Base-by-base conservation (phyloP, 2,113 vertebrate genomes). In the Ammospiza caudacuta region DNA sequence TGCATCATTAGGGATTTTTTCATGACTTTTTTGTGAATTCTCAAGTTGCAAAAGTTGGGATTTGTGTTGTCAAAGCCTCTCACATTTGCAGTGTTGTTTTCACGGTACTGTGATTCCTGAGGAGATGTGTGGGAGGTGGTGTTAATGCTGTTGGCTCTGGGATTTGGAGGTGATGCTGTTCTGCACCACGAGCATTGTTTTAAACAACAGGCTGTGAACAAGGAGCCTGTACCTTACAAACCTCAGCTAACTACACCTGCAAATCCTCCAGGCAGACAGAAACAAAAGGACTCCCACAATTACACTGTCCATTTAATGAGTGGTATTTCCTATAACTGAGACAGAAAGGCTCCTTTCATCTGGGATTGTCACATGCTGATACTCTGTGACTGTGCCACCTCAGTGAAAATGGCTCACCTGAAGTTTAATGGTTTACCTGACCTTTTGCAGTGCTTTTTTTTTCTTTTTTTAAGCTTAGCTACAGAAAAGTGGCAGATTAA, bases 301-400 rank as follows among this genome's bases (percentile, higher is more conserved):
- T 6, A 20, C 1, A 2, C 21, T 0, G 0, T 55, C 63, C 15
- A 6, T 29, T 68, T 83, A 52, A 66, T 55, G 21, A 55, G 37
- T 20, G 61, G 5, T 41, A 4, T 52, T 87, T 87, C 52, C 66
- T 62, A 0, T 59, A 54, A 54, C 24, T 41, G 67, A 77, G 49
- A 41, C 9, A 58, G 33, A 51, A 73, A 76, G 55, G 27, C 43
- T 49, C 1, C 0, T 44, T 88, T 49, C 7, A 3, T 61, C 52
- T 47, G 69, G 52, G 29, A n/a, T 0, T 63, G 19, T 82, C 4
- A 51, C 52, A 6, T 78, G 61, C 29, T 2, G 3, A 3, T 55
- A 3, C 5, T 7, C 55, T 62, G 1, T 55, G 44, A 19, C 66
- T 22, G 46, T 67, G 55, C 61, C 39, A 29, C 37, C 72, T 59